Evolutionary conservation across 2,888 invertebrate species (phyloP).

Genomic region (Melipona beecheii): DNA sequence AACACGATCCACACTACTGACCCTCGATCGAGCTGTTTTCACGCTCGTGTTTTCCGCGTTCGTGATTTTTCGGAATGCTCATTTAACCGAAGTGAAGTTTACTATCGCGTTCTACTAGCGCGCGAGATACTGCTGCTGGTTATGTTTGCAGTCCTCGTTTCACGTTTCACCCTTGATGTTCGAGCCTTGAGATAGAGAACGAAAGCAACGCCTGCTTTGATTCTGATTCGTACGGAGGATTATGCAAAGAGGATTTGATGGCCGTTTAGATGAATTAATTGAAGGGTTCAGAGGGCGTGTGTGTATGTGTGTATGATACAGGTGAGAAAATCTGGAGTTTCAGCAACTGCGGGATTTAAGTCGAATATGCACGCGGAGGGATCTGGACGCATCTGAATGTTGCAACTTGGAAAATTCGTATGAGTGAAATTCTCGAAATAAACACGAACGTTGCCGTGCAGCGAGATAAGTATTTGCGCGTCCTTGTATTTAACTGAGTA

Average conservation of each 20-base stretch:
- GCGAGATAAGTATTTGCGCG: background rate
- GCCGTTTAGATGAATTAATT: background rate
- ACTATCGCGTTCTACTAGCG: background rate
- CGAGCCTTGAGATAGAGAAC: background rate
- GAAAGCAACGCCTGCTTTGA: background rate
- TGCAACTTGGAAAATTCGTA: background rate
- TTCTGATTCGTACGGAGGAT: background rate
- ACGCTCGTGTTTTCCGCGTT: background rate
- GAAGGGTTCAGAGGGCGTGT: background rate
- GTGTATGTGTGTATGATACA: background rate
- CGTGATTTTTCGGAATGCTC: background rate
- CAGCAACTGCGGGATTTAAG: background rate
- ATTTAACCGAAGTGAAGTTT: no score
- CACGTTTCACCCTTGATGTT: background rate
- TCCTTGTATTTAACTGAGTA: background rate
- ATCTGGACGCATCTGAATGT: background rate
- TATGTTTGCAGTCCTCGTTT: background rate
- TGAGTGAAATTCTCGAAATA: background rate
- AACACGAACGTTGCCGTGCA: background rate
- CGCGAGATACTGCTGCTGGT: background rate
- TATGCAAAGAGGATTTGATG: background rate
- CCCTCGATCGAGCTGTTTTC: background rate
- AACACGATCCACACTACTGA: no score
- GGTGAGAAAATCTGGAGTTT: constrained; percentile 1
- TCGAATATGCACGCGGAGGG: background rate